A percentile compares a stretch with the other conserved stretches of the same genome.
Evolutionary conservation across 1,140 invertebrate genomes (phyloP).

Genomic region (Bathynomus jamesi): DNA sequence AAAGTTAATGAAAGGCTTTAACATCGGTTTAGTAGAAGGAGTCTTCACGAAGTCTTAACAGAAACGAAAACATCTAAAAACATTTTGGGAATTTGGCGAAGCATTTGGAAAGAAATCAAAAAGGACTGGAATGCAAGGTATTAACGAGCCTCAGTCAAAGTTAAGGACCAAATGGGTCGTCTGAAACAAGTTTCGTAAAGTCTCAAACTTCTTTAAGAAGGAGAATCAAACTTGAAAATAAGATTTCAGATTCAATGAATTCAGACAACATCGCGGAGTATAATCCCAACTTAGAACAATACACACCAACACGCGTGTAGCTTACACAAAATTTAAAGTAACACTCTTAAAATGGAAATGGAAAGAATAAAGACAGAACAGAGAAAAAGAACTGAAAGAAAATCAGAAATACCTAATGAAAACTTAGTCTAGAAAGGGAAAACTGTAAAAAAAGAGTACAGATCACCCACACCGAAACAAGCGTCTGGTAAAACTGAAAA

Average conservation of each 20-base stretch:
- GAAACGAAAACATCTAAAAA: conserved; percentile 33
- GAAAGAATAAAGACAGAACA: no score
- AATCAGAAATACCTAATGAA: no score
- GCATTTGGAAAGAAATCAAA: conserved; percentile 35
- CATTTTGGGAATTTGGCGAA: conserved; percentile 36
- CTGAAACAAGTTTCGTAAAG: conserved; percentile 25
- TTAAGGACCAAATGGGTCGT: conserved; percentile 27
- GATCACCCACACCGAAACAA: no score
- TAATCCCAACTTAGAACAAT: conserved; percentile 31
- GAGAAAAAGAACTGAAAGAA: no score
- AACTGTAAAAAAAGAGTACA: no score
- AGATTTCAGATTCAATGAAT: conserved; percentile 24
- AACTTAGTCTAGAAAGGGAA: no score
- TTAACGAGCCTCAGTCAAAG: conserved; percentile 17
- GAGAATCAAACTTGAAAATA: conserved; percentile 32
- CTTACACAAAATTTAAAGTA: conserved; percentile 38
- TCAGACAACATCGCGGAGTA: conserved; percentile 31
- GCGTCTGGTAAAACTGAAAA: no score
- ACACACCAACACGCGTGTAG: conserved; percentile 33
- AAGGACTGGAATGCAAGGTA: conserved; percentile 34
- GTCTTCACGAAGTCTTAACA: conserved; percentile 35
- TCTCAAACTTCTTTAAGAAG: conserved; percentile 32
- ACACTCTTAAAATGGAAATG: conserved; percentile 29
- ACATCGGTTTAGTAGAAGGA: conserved; percentile 36
- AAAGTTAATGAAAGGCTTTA: conserved; percentile 37